Evolutionary conservation across 2,797 vertebrate species (phyloP).

Genomic region (Sebastes nivosus): DNA sequence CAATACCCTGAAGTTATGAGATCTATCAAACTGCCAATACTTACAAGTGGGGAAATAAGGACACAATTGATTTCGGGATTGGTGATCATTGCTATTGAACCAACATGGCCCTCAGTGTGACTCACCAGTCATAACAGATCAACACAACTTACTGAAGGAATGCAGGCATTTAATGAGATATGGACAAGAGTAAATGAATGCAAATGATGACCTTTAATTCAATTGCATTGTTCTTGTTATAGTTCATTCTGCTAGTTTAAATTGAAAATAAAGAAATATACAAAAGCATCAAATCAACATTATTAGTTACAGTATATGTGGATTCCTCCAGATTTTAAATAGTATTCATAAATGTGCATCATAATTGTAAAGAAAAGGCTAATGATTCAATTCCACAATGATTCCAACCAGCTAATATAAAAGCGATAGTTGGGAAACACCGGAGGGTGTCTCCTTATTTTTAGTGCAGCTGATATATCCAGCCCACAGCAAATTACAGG

Average conservation of each 20-base stretch:
- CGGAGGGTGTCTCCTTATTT: slow-evolving; percentile 52
- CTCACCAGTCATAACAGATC: slow-evolving; percentile 39
- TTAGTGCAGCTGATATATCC: slow-evolving; percentile 67
- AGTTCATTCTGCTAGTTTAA: not conserved
- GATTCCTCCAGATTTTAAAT: not conserved
- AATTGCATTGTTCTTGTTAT: not conserved
- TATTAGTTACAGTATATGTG: not conserved
- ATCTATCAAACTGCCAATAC: slow-evolving; percentile 77
- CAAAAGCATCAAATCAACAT: not conserved
- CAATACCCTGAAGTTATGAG: slow-evolving; percentile 64
- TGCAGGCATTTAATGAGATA: slow-evolving; percentile 45
- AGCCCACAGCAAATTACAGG: slow-evolving; percentile 75
- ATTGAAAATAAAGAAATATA: not conserved
- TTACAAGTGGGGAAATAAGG: slow-evolving; percentile 74
- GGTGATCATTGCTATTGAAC: slow-evolving; percentile 78
- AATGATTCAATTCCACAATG: not conserved
- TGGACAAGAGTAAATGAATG: slow-evolving; percentile 25
- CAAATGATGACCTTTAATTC: not conserved
- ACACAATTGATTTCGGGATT: slow-evolving; percentile 70
- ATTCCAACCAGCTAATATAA: slow-evolving; percentile 39
- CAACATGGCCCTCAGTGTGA: slow-evolving; percentile 28
- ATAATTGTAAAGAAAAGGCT: not conserved
- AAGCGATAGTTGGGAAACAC: slow-evolving; percentile 39
- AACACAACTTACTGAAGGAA: slow-evolving; percentile 24
- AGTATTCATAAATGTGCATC: not conserved